A percentile compares a stretch with the other conserved stretches of the same genome.
phyloP scores from a whole-genome alignment of 2,113 vertebrate genomes.

The Heloderma charlesbogerti region DNA sequence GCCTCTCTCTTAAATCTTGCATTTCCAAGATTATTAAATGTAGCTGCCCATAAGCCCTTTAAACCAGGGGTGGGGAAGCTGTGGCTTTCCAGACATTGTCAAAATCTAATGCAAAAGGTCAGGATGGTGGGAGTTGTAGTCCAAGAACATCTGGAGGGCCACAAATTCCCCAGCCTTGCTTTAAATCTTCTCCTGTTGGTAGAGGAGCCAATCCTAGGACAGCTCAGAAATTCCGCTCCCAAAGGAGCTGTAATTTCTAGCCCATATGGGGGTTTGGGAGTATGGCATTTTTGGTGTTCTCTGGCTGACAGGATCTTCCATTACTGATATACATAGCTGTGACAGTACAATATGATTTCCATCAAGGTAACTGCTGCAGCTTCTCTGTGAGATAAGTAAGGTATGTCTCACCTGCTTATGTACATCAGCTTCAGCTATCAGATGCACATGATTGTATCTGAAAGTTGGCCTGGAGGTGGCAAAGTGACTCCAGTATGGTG shows the following conservation, averaged over 20 bases:
- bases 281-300: background rate
- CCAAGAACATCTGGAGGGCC: no score
- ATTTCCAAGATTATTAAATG: background rate
- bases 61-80: background rate
- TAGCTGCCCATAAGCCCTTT: background rate
- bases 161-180: no score
- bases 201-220: background rate
- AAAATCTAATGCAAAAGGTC: no score
- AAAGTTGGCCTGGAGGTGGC: background rate
- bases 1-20: background rate
- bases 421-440: background rate
- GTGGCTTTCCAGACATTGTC: no score
- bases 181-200: background rate
- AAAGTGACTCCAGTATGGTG: background rate
- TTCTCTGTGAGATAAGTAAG: background rate
- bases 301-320: background rate
- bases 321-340: background rate
- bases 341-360: background rate
- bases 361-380: background rate
- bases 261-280: background rate
- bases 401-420: background rate
- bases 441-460: background rate
- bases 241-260: background rate
- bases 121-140: no score
- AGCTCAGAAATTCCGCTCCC: background rate